phyloP scores from a whole-genome alignment of 1,140 invertebrate genomes.

The Drosophila orena region DNA sequence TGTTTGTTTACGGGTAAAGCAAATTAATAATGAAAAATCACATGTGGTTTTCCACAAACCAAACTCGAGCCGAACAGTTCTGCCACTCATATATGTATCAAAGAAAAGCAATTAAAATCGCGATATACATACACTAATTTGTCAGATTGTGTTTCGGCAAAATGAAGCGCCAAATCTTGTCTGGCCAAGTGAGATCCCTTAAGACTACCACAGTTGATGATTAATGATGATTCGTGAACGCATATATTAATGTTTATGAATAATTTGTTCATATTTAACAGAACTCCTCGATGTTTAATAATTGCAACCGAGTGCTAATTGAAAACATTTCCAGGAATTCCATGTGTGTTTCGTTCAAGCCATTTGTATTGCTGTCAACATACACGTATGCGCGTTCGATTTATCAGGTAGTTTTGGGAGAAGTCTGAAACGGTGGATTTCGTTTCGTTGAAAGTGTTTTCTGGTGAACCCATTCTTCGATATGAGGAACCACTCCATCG shows the following conservation, averaged over 20 bases:
- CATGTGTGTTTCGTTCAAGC: constrained; percentile 17
- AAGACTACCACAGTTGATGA: constrained; percentile 13
- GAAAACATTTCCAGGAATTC: constrained; percentile 41
- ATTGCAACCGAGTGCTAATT: constrained; percentile 26
- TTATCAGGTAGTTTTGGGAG: constrained; percentile 36
- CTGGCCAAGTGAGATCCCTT: constrained; percentile 13
- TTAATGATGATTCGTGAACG: constrained; percentile 20
- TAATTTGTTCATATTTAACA: constrained; percentile 25
- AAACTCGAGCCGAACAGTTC: constrained; percentile 8
- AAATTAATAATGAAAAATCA: constrained; percentile 27
- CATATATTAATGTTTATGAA: constrained; percentile 10
- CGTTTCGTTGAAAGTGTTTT: background rate
- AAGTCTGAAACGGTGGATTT: background rate
- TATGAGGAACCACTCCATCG: constrained; percentile 11
- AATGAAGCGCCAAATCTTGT: constrained; percentile 4
- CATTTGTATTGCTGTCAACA: constrained; percentile 40
- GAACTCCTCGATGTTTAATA: background rate
- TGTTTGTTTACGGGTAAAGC: constrained; percentile 27
- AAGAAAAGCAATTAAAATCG: background rate
- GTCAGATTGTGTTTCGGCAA: background rate
- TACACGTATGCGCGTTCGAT: constrained; percentile 34
- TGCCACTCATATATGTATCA: background rate
- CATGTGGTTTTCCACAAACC: constrained; percentile 24
- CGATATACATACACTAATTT: background rate
- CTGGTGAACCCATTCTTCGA: constrained; percentile 23